These are phyloP conservation scores for Cephus sareptanus DNA, from an alignment of 2,888 invertebrate species.

Conservation along the genomic window DNA sequence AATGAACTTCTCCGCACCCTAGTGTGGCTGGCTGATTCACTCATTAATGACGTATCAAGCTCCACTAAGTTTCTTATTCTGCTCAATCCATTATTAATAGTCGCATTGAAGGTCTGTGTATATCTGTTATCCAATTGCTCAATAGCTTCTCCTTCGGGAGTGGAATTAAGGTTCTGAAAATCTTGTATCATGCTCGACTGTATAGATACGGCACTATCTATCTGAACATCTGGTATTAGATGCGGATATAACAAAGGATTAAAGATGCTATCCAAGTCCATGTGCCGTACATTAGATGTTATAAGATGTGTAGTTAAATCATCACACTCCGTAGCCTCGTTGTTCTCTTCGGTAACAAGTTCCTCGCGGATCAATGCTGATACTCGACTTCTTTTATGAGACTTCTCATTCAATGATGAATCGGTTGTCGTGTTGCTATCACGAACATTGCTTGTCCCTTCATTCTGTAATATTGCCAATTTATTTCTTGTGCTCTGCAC, in stretches of 20 bases:
- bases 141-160: slow-evolving; percentile 47
- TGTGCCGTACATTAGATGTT: slow-evolving; percentile 55
- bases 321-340: slow-evolving; percentile 44
- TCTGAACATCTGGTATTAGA: slow-evolving; percentile 48
- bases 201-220: slow-evolving; percentile 9
- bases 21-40: slow-evolving; percentile 15
- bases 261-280: slow-evolving; percentile 49
- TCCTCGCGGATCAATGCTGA: slow-evolving; percentile 55
- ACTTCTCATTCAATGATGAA: slow-evolving; percentile 12
- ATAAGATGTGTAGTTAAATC: slow-evolving; percentile 53
- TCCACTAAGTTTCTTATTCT: slow-evolving; percentile 40
- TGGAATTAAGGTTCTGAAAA: slow-evolving; percentile 23
- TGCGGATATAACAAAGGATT: slow-evolving; percentile 61
- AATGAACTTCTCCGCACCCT: slow-evolving; percentile 9
- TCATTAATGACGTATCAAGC: slow-evolving; percentile 18
- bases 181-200: slow-evolving; percentile 8
- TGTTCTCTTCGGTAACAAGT: slow-evolving; percentile 49
- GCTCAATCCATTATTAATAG: slow-evolving; percentile 44
- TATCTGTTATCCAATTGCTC: slow-evolving; percentile 54
- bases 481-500: neutral
- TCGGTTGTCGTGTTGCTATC: slow-evolving; percentile 20
- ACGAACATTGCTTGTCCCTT: slow-evolving; percentile 6
- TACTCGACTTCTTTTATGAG: slow-evolving; percentile 38
- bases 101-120: slow-evolving; percentile 44
- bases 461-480: neutral